These are phyloP conservation scores for Ips typographus DNA, from an alignment of 1,140 invertebrate genomes.

Conservation along the genomic window DNA sequence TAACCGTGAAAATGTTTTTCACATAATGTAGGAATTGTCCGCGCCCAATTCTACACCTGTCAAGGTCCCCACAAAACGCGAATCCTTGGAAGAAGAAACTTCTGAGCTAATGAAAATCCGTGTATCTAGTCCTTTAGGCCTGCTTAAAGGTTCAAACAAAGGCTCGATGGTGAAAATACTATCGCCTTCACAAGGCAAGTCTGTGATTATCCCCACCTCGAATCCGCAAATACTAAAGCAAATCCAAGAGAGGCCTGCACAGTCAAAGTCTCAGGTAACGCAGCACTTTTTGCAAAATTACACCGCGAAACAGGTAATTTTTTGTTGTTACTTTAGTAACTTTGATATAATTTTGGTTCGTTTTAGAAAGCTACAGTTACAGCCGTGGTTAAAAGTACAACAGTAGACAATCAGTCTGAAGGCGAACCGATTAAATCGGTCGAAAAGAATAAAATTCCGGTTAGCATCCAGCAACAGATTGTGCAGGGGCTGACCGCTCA, in stretches of 20 bases:
- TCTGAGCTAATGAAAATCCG: slow-evolving; percentile 26
- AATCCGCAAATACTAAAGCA: slow-evolving; percentile 44
- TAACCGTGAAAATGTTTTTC: neutral
- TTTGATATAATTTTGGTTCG: neutral
- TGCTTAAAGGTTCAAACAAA: slow-evolving; percentile 22
- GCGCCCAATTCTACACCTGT: slow-evolving; percentile 12
- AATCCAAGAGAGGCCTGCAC: slow-evolving; percentile 39
- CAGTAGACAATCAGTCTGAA: slow-evolving; percentile 9
- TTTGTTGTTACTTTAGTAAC: neutral
- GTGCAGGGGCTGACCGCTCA: slow-evolving; percentile 47
- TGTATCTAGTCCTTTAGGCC: slow-evolving; percentile 17
- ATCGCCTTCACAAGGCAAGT: slow-evolving; percentile 48
- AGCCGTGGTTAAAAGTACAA: slow-evolving; percentile 12
- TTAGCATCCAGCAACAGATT: slow-evolving; percentile 44
- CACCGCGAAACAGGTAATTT: slow-evolving; percentile 38
- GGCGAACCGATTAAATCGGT: slow-evolving; percentile 28
- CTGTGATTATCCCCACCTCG: slow-evolving; percentile 46
- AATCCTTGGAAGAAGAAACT: slow-evolving; percentile 15
- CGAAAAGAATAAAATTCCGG: slow-evolving; percentile 40
- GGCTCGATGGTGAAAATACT: slow-evolving; percentile 48
- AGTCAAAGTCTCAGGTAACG: slow-evolving; percentile 38
- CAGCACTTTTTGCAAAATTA: slow-evolving; percentile 44
- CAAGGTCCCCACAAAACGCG: slow-evolving; percentile 11
- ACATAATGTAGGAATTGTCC: too few species aligned
- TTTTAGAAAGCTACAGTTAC: slow-evolving; percentile 20